Conservation (phyloP, 1,140 invertebrate species). For the Steinernema khuongi region DNA sequence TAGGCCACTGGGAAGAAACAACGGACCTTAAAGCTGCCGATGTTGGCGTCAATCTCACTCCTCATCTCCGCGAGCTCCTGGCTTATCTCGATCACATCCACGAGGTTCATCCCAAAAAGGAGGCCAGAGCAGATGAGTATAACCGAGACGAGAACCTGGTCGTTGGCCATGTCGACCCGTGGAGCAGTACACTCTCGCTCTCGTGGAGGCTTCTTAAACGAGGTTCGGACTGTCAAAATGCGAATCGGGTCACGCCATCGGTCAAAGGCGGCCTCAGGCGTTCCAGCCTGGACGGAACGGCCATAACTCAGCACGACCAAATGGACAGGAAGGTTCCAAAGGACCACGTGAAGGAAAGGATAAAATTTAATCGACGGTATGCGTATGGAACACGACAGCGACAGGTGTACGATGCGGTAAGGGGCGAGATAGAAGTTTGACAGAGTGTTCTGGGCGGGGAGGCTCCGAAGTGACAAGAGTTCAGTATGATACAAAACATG, state of each 20-base stretch:
- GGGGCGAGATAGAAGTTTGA: not conserved
- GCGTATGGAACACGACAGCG: no score
- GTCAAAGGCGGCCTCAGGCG: no score
- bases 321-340: no score
- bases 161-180: not conserved
- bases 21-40: not conserved
- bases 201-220: no score
- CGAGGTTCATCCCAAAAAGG: not conserved
- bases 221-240: no score
- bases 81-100: not conserved
- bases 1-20: no score
- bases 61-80: not conserved
- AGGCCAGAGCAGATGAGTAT: not conserved
- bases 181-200: no score
- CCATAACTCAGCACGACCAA: no score
- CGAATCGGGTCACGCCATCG: no score
- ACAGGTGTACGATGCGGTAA: not conserved
- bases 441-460: not conserved
- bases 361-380: no score
- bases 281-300: no score
- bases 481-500: conserved; percentile 4
- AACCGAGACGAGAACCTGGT: not conserved
- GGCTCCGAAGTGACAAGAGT: not conserved
- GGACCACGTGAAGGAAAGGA: no score
- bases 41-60: not conserved